phyloP scores from a whole-genome alignment of 2,113 vertebrate genomes.

The Symphodus melops region DNA sequence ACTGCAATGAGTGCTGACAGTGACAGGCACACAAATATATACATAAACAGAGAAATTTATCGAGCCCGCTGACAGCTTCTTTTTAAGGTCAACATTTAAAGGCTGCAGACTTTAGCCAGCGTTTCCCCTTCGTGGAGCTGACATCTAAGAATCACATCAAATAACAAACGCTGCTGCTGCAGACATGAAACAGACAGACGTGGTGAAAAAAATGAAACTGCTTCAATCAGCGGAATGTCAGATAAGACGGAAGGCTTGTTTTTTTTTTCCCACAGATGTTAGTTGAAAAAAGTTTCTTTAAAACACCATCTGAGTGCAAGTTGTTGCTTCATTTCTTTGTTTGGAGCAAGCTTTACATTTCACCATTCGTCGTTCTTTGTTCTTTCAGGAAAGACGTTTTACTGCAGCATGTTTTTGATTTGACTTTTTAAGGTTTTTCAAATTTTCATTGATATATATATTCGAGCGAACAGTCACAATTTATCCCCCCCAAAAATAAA shows the following conservation, averaged over 20 bases:
- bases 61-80: background rate
- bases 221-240: background rate
- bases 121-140: conserved; percentile 23
- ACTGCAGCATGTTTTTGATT: conserved; percentile 1
- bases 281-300: background rate
- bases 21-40: background rate
- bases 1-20: background rate
- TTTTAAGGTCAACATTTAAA: background rate
- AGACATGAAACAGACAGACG: conserved; percentile 39
- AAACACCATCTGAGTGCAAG: background rate
- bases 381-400: background rate
- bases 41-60: background rate
- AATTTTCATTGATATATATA: background rate
- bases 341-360: background rate
- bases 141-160: conserved; percentile 43
- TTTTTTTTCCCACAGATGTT: background rate
- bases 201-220: background rate
- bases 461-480: background rate
- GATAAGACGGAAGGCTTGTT: conserved; percentile 1
- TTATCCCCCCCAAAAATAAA: background rate
- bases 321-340: background rate
- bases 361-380: conserved; percentile 4
- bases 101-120: background rate
- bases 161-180: conserved; percentile 7
- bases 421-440: conserved; percentile 8